Evolutionary conservation across 2,797 vertebrate species (phyloP).

Genomic region (Gallinago stenura): DNA sequence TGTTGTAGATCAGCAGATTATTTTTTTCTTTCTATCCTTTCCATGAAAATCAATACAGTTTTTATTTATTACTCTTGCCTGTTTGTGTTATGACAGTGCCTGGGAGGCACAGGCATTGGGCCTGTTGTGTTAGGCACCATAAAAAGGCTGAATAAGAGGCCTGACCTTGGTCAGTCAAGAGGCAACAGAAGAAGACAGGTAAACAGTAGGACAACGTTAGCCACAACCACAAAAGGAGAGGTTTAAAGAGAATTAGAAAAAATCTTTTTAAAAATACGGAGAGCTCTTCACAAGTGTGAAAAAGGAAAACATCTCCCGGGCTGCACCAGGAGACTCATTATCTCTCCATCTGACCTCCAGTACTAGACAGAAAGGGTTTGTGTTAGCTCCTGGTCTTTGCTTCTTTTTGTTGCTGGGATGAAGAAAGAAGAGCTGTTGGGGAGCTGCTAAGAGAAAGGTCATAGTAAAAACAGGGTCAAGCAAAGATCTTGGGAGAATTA

Average conservation of each 20-base stretch:
- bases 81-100: not conserved
- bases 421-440: not conserved
- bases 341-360: not conserved
- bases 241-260: not conserved
- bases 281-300: not conserved
- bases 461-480: not conserved
- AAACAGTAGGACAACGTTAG: not conserved
- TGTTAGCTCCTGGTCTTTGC: not conserved
- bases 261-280: not conserved
- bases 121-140: not conserved
- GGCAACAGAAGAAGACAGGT: not conserved
- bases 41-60: not conserved
- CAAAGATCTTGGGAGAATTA: not conserved
- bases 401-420: not conserved
- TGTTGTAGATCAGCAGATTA: not conserved
- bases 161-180: not conserved
- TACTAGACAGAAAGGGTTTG: not conserved
- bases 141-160: not conserved
- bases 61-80: not conserved
- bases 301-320: not conserved
- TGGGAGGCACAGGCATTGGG: not conserved
- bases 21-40: not conserved
- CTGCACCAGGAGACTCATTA: not conserved
- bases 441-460: not conserved
- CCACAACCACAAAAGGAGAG: not conserved